These are phyloP conservation scores for Hemistola chrysoprasaria DNA, from an alignment of 2,888 invertebrate species.

Conservation along the genomic window DNA sequence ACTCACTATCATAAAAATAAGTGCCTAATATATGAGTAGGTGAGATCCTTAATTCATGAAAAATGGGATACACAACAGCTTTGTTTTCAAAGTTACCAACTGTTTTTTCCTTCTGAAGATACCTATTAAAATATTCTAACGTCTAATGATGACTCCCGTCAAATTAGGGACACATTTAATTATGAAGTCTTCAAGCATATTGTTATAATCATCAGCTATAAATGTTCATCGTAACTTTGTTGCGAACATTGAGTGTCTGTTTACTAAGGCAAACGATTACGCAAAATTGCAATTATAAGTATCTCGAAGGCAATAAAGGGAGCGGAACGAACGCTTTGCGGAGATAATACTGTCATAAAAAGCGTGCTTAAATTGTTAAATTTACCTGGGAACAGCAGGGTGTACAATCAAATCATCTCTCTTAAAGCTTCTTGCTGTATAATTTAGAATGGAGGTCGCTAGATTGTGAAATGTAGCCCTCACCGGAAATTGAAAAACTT, in stretches of 20 bases:
- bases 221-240: conserved; percentile 9
- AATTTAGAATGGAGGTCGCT: conserved; percentile 66
- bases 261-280: conserved; percentile 46
- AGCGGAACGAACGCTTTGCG: conserved; percentile 49
- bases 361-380: conserved; percentile 68
- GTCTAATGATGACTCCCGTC: too few relatives aligned
- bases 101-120: too few relatives aligned
- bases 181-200: too few relatives aligned
- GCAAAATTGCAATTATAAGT: conserved; percentile 55
- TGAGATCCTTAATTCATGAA: too few relatives aligned
- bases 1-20: too few relatives aligned
- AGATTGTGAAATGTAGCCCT: conserved; percentile 69
- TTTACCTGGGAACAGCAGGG: conserved; percentile 70
- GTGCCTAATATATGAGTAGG: too few relatives aligned
- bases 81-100: too few relatives aligned
- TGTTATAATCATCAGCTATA: neutral
- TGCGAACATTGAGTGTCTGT: conserved; percentile 22
- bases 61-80: too few relatives aligned
- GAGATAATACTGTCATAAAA: conserved; percentile 66
- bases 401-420: conserved; percentile 70
- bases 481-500: conserved; percentile 80
- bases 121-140: too few relatives aligned
- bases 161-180: neutral
- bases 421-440: conserved; percentile 65
- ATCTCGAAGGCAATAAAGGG: conserved; percentile 50